Evolutionary conservation across 1,140 invertebrate species (phyloP), one percentile per base, ranked within the genome.

Genomic region (Manduca sexta): DNA sequence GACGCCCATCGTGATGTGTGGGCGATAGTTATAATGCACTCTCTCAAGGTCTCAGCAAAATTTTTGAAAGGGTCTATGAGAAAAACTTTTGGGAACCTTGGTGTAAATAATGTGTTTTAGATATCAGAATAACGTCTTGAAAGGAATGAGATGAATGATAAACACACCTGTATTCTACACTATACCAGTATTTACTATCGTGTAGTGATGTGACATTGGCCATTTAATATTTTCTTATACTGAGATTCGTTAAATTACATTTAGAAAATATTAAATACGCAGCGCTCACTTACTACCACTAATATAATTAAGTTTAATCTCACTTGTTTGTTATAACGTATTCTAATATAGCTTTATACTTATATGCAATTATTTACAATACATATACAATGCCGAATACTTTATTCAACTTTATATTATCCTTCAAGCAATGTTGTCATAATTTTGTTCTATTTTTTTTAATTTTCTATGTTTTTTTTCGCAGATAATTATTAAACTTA

Each of bases 301-400:
- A 80, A 66, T 63, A 63, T 72, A 45, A 58, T 69, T 77, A 75
- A 81, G 55, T 75, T 74, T 84, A 84, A 84, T 84, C 80, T 84
- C 80, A 84, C 80, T 84, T 69, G 67, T 66, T 75, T 69, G 74
- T 78, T 74, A 83, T 77, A 80, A 74, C 59, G 70, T 80, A 76
- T 74, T 81, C 72, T 71, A 56, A 76, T n/a, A 65, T 81, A 84
- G 76, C 74, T 69, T 77, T 68, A 70, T 77, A 67, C 57, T 75
- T 81, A 76, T 64, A 33, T 73, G 74, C 71, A 49, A 75, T 69
- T 82, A 84, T 84, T 74, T 84, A 82, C 80, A 84, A 49, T 64
- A 53, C 34, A 13, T 35, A 35, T 35, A 13, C 45, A 45, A 66
- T 63, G 60, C 55, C 46, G 49, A 61, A 63, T 69, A 65, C 30